Conservation (phyloP, 2,888 invertebrate genomes). For the Drosophila hamatofila region DNA sequence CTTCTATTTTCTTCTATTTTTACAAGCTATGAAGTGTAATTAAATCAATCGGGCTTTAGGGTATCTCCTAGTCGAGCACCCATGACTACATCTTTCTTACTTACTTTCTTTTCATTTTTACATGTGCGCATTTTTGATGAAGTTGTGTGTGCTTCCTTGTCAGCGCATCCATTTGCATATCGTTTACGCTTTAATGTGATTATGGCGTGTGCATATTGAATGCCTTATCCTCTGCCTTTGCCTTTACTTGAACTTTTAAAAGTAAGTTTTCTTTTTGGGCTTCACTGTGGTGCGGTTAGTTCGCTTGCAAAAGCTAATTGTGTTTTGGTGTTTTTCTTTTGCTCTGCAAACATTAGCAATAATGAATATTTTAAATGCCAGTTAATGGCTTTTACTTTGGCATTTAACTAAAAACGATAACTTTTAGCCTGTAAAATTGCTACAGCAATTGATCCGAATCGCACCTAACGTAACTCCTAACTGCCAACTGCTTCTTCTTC, state of each 20-base stretch:
- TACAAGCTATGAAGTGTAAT: no score
- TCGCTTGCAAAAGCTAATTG: constrained; percentile 51
- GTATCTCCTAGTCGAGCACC: neutral
- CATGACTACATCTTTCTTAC: neutral
- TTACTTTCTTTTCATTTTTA: constrained; percentile 37
- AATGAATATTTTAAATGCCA: constrained; percentile 69
- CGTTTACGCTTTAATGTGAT: constrained; percentile 81
- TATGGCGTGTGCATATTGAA: constrained; percentile 80
- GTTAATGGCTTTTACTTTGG: constrained; percentile 51
- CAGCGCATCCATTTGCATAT: constrained; percentile 81
- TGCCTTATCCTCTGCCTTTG: constrained; percentile 53
- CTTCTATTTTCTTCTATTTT: no score
- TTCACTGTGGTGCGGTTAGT: constrained; percentile 46
- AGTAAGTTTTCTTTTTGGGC: constrained; percentile 38
- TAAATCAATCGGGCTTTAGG: no score
- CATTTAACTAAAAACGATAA: constrained; percentile 24
- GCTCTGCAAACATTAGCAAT: constrained; percentile 48
- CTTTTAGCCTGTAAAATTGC: constrained; percentile 30
- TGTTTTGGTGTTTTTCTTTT: constrained; percentile 22
- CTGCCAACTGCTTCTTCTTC: constrained; percentile 14
- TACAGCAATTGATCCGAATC: constrained; percentile 48
- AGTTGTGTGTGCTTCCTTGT: constrained; percentile 68
- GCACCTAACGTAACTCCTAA: neutral
- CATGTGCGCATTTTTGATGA: constrained; percentile 76
- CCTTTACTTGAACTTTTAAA: constrained; percentile 61